phyloP scores from a whole-genome alignment of 2,888 invertebrate species.

The Litoditis marina region DNA sequence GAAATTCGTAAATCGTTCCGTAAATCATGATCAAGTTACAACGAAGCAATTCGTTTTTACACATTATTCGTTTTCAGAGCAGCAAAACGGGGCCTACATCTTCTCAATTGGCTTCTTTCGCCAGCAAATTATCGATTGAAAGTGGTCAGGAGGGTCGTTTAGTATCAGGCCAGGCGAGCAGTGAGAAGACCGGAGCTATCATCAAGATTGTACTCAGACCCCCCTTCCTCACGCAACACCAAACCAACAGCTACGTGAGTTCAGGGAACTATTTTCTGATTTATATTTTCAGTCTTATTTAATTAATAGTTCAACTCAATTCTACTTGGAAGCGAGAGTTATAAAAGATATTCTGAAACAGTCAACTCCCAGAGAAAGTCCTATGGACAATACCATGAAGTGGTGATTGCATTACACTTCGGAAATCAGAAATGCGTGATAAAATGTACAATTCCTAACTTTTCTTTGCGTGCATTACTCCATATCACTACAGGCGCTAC shows the following conservation, averaged over 20 bases:
- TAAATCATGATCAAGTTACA: too few relatives aligned
- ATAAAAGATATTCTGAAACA: conserved; percentile 40
- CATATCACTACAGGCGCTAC: conserved; percentile 5
- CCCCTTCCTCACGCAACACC: conserved; percentile 35
- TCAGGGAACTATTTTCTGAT: too few relatives aligned
- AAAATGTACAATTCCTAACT: conserved; percentile 15
- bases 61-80: conserved; percentile 10
- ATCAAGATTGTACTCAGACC: conserved; percentile 39
- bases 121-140: not conserved
- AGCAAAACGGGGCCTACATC: not conserved
- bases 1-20: too few relatives aligned
- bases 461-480: too few relatives aligned
- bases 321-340: too few relatives aligned
- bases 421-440: conserved; percentile 19
- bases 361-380: not conserved
- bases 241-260: conserved; percentile 36
- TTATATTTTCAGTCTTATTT: not conserved
- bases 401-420: not conserved
- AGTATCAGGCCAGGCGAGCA: not conserved
- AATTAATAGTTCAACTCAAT: conserved; percentile 8
- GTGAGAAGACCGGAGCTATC: not conserved
- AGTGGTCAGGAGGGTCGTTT: conserved; percentile 4
- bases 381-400: not conserved
- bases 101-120: not conserved
- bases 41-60: too few relatives aligned